These are phyloP conservation scores for Tillus elongatus DNA, from an alignment of 2,888 invertebrate species.

Conservation along the genomic window DNA sequence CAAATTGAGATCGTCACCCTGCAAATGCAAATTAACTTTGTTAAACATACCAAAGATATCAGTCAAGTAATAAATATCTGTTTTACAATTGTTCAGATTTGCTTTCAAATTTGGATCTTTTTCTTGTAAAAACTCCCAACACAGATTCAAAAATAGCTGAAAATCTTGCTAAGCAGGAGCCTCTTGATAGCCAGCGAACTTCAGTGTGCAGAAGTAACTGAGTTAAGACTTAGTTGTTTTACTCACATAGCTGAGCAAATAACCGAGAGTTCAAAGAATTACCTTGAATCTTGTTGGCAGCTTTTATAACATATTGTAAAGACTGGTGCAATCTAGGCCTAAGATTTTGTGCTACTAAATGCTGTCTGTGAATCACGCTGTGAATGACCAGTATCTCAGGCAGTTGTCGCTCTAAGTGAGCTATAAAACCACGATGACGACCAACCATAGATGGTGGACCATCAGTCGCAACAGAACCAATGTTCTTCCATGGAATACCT, in stretches of 20 bases:
- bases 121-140: too few relatives aligned
- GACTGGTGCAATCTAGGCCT: conserved; percentile 10
- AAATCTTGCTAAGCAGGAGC: too few relatives aligned
- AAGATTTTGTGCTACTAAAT: conserved; percentile 8
- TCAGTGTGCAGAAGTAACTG: too few relatives aligned
- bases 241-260: conserved; percentile 26
- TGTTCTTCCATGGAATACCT: conserved; percentile 24
- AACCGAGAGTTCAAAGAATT: conserved; percentile 14
- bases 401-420: conserved; percentile 26
- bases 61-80: conserved; percentile 10
- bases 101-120: conserved; percentile 15
- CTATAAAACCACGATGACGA: conserved; percentile 31
- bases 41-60: too few relatives aligned
- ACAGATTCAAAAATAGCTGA: too few relatives aligned
- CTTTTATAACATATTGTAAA: conserved; percentile 8
- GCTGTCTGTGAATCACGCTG: conserved; percentile 13
- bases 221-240: conserved; percentile 27
- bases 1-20: too few relatives aligned
- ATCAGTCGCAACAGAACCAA: conserved; percentile 30
- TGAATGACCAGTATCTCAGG: conserved; percentile 12
- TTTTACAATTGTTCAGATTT: conserved; percentile 9
- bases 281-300: conserved; percentile 7
- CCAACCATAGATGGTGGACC: conserved; percentile 30
- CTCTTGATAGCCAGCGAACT: too few relatives aligned
- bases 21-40: too few relatives aligned